These are phyloP conservation scores for Atherix ibis DNA, from an alignment of 2,888 invertebrate genomes.

Conservation along the genomic window DNA sequence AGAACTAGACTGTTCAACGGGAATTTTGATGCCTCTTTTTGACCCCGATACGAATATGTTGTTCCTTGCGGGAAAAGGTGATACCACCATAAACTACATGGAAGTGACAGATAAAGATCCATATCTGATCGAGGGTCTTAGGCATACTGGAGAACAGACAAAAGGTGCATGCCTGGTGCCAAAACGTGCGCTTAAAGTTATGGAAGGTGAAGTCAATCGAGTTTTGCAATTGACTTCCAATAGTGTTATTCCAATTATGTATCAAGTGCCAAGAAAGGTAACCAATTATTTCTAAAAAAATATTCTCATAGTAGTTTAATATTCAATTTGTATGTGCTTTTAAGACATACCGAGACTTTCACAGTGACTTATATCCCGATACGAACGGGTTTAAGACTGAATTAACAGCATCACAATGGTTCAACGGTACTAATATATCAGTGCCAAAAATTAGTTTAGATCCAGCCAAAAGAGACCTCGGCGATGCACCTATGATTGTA, in stretches of 20 bases:
- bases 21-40: conserved; percentile 80
- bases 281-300: too few species aligned
- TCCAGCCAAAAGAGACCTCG: conserved; percentile 52
- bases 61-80: conserved; percentile 88
- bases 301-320: too few species aligned
- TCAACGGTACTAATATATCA: conserved; percentile 55
- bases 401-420: conserved; percentile 68
- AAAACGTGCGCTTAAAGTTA: conserved; percentile 83
- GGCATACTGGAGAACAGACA: conserved; percentile 86
- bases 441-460: conserved; percentile 71
- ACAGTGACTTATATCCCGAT: conserved; percentile 86
- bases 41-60: conserved; percentile 92
- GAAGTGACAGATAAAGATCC: conserved; percentile 83
- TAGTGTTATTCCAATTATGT: conserved; percentile 82
- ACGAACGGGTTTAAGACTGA: conserved; percentile 69
- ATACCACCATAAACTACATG: conserved; percentile 78
- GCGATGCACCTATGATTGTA: conserved; percentile 45
- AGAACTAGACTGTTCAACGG: conserved; percentile 73
- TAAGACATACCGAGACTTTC: conserved; percentile 83
- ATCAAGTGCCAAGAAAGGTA: conserved; percentile 85
- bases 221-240: conserved; percentile 73
- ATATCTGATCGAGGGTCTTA: conserved; percentile 70
- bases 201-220: conserved; percentile 92
- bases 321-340: conserved; percentile 13
- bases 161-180: conserved; percentile 88